Evolutionary conservation across 1,140 invertebrate species (phyloP).

Genomic region (Brachionus sp.): DNA sequence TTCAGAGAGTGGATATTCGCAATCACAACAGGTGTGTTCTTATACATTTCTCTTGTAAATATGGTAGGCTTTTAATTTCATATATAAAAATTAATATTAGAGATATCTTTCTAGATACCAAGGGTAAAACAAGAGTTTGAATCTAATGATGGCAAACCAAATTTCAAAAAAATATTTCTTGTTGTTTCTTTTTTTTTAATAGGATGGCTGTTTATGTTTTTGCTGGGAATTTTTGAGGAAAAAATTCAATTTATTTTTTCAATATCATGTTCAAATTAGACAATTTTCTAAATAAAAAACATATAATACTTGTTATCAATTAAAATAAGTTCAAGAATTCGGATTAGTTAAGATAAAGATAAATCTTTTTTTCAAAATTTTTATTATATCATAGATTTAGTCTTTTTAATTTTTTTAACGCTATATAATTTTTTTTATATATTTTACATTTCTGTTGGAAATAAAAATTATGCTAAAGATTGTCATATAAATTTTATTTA

Average conservation of each 20-base stretch:
- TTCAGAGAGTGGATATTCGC: conserved; percentile 40
- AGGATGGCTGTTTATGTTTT: conserved; percentile 31
- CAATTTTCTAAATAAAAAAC: too few species aligned
- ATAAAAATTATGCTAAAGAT: too few species aligned
- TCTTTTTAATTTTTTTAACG: too few species aligned
- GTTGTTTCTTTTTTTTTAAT: background rate
- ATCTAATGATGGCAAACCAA: background rate
- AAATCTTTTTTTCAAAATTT: too few species aligned
- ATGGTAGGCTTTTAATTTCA: conserved; percentile 26
- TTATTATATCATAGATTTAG: too few species aligned
- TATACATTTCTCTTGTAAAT: conserved; percentile 26
- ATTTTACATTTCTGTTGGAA: too few species aligned
- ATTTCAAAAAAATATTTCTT: background rate
- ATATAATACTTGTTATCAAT: too few species aligned
- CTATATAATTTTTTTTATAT: too few species aligned
- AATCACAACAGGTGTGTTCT: conserved; percentile 12
- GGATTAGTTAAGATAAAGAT: too few species aligned
- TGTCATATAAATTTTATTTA: too few species aligned
- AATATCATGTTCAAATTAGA: background rate
- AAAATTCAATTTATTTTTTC: conserved; percentile 15
- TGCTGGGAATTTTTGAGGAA: conserved; percentile 28
- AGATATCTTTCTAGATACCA: background rate
- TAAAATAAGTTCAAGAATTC: too few species aligned
- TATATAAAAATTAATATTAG: background rate
- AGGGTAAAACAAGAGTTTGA: background rate